These are phyloP conservation scores for Drosophila aldrichi DNA, from an alignment of 2,888 invertebrate species.

Conservation along the genomic window DNA sequence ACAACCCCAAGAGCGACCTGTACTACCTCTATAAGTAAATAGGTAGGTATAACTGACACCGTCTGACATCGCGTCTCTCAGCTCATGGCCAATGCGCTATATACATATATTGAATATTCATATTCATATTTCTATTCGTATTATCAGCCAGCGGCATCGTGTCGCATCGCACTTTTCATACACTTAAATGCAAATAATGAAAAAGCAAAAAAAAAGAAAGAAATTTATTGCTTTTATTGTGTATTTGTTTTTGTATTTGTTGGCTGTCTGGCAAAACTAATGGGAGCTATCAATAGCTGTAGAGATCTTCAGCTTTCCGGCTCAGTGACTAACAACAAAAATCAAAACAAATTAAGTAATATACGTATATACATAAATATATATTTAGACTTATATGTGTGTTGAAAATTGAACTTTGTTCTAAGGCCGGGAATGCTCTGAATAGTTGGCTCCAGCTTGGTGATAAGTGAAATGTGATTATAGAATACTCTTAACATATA, in stretches of 20 bases:
- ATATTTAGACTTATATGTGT: slow-evolving; percentile 18
- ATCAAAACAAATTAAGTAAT: slow-evolving; percentile 65
- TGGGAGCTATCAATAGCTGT: slow-evolving; percentile 25
- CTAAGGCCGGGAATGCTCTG: slow-evolving; percentile 45
- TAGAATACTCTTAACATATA: slow-evolving; percentile 3
- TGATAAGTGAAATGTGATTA: slow-evolving; percentile 35
- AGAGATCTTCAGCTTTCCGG: slow-evolving; percentile 32
- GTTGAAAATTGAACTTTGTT: slow-evolving; percentile 58
- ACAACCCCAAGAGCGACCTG: slow-evolving; percentile 37
- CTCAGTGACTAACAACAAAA: slow-evolving; percentile 70
- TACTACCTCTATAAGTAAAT: slow-evolving; percentile 23
- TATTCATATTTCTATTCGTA: slow-evolving; percentile 6
- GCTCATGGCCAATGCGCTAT: slow-evolving; percentile 45
- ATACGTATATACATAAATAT: slow-evolving; percentile 3
- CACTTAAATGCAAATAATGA: slow-evolving; percentile 17
- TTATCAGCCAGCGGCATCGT: slow-evolving; percentile 54
- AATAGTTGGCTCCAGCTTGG: slow-evolving; percentile 51
- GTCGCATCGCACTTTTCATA: slow-evolving; percentile 59
- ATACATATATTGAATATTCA: slow-evolving; percentile 17
- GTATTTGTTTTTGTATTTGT: slow-evolving; percentile 13
- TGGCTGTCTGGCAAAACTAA: slow-evolving; percentile 68
- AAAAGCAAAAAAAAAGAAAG: not conserved
- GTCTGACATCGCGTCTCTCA: slow-evolving; percentile 54
- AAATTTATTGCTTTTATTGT: slow-evolving; percentile 15
- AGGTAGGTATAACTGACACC: slow-evolving; percentile 44